Percentiles rank a stretch among this genome's conserved stretches.
These are phyloP conservation scores for Phyllotreta striolata DNA, from an alignment of 2,888 invertebrate species.

Conservation along the genomic window DNA sequence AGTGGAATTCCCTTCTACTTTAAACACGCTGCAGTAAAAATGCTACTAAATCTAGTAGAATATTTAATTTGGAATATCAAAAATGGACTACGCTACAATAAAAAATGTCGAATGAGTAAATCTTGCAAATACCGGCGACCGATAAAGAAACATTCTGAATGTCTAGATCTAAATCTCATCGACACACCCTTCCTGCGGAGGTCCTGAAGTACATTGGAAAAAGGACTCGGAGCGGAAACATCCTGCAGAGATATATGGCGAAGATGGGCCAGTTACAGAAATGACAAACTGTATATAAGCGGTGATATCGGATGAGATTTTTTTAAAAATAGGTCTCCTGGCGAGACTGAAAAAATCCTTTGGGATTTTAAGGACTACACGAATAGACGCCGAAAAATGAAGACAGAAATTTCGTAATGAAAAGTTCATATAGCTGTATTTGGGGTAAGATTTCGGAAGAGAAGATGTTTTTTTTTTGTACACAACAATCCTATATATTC, in stretches of 20 bases:
- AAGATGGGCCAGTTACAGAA: constrained; percentile 26
- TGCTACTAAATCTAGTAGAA: too few species aligned
- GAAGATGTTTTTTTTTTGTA: background rate
- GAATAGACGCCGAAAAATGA: too few species aligned
- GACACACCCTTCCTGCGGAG: constrained; percentile 7
- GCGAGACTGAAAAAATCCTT: background rate
- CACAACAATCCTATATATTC: background rate
- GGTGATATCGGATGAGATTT: constrained; percentile 22
- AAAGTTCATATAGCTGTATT: too few species aligned
- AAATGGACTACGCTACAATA: too few species aligned
- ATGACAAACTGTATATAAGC: constrained; percentile 19
- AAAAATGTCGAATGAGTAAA: background rate
- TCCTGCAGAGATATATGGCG: constrained; percentile 19
- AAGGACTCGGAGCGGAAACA: constrained; percentile 28
- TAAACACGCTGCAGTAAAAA: too few species aligned
- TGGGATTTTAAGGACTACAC: too few species aligned
- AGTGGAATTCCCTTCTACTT: too few species aligned
- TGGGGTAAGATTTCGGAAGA: background rate
- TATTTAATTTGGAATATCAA: too few species aligned
- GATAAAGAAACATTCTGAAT: background rate
- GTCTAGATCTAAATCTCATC: constrained; percentile 1
- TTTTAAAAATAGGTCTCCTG: constrained; percentile 20
- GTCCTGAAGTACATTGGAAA: constrained; percentile 24
- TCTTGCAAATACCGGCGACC: background rate
- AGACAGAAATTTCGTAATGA: background rate